phyloP scores from a whole-genome alignment of 2,113 vertebrate species.

The Gambusia affinis region DNA sequence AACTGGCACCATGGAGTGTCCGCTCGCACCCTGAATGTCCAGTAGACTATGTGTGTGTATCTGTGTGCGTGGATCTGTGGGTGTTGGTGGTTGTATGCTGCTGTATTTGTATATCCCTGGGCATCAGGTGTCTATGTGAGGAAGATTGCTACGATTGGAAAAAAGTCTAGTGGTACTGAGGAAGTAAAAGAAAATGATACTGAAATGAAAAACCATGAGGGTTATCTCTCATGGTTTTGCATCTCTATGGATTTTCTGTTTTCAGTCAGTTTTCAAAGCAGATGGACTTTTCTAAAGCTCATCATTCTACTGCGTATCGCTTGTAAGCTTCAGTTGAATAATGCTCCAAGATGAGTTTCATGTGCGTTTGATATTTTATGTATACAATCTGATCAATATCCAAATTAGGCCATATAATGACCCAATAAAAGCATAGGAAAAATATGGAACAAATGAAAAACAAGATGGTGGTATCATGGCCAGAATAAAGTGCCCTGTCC shows the following conservation, averaged over 20 bases:
- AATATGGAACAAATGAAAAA: not conserved
- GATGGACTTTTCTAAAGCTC: not conserved
- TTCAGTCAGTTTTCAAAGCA: not conserved
- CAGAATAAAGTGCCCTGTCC: too few species aligned
- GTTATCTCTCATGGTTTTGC: slow-evolving; percentile 7
- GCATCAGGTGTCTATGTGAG: slow-evolving; percentile 7
- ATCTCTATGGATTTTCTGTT: not conserved
- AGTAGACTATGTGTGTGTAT: slow-evolving; percentile 77
- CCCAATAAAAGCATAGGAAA: not conserved
- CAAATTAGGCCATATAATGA: not conserved
- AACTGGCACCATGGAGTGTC: slow-evolving; percentile 99
- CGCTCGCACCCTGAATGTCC: slow-evolving; percentile 96
- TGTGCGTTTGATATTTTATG: not conserved
- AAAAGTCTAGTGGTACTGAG: slow-evolving; percentile 21
- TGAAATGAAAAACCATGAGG: not conserved
- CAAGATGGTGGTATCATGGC: too few species aligned
- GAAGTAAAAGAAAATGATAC: slow-evolving; percentile 17
- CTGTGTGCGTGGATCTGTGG: not conserved
- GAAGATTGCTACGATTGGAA: not conserved
- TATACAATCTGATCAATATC: too few species aligned
- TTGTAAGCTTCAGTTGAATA: not conserved
- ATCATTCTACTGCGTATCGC: not conserved
- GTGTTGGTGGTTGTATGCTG: slow-evolving; percentile 12
- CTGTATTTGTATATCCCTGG: slow-evolving; percentile 13
- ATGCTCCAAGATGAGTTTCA: not conserved